Percentiles rank a stretch among this genome's conserved stretches.
These are phyloP conservation scores for Dolichomitus sp. DNA, from an alignment of 2,888 invertebrate genomes.

Conservation along the genomic window DNA sequence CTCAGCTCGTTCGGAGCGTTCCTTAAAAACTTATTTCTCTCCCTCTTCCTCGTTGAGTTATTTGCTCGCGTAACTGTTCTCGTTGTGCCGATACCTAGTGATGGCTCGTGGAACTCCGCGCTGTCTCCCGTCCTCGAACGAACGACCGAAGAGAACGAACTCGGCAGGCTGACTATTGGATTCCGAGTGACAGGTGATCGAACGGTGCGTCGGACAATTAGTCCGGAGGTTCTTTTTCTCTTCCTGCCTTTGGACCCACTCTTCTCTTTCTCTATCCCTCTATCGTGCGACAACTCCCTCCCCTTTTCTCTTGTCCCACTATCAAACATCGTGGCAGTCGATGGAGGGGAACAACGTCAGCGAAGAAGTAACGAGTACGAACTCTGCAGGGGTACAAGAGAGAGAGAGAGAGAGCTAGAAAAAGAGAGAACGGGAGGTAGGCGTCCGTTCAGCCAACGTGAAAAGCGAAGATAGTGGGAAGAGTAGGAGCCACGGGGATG, in stretches of 20 bases:
- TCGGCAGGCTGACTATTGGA: slow-evolving; percentile 74
- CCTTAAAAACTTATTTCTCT: slow-evolving; percentile 4
- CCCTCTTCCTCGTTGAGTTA: slow-evolving; percentile 19
- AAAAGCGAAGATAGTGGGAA: slow-evolving; percentile 52
- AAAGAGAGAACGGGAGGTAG: slow-evolving; percentile 41
- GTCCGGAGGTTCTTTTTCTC: slow-evolving; percentile 74
- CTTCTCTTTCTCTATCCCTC: slow-evolving; percentile 34
- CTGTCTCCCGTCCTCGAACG: slow-evolving; percentile 63
- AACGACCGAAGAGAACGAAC: slow-evolving; percentile 67
- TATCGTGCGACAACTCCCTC: slow-evolving; percentile 7
- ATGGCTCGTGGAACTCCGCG: slow-evolving; percentile 52
- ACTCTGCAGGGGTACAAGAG: slow-evolving; percentile 14
- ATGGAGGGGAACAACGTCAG: slow-evolving; percentile 52
- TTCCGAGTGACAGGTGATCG: slow-evolving; percentile 81
- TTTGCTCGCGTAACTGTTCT: slow-evolving; percentile 44
- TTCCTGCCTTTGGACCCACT: slow-evolving; percentile 29
- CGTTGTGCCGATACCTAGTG: slow-evolving; percentile 46
- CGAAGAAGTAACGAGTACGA: slow-evolving; percentile 41
- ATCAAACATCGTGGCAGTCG: slow-evolving; percentile 41
- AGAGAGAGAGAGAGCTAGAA: not conserved
- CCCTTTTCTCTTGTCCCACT: slow-evolving; percentile 43
- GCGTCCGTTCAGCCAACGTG: slow-evolving; percentile 37
- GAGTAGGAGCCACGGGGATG: slow-evolving; percentile 37
- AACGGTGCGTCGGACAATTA: slow-evolving; percentile 79
- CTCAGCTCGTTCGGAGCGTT: slow-evolving; percentile 17